Conservation (phyloP, 2,888 invertebrate species). For the Melanchra persicariae region DNA sequence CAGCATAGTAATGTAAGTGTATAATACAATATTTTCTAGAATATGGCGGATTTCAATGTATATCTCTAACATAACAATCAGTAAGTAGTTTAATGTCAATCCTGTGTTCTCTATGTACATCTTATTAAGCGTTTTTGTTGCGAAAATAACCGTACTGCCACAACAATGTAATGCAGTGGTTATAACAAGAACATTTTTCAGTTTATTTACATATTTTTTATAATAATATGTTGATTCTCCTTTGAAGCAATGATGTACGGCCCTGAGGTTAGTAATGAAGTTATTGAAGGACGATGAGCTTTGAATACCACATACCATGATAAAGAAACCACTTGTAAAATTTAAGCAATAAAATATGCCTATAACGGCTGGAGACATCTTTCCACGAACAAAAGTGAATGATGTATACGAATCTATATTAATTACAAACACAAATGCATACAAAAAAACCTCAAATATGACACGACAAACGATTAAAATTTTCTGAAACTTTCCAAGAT, state of each 20-base stretch:
- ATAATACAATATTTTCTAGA: slow-evolving; percentile 31
- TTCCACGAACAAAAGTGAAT: not conserved
- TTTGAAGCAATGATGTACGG: not conserved
- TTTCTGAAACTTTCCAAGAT: not conserved
- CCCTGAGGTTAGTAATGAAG: not conserved
- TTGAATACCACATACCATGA: slow-evolving; percentile 2
- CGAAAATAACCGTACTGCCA: not conserved
- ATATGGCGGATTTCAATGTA: slow-evolving; percentile 20
- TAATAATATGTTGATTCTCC: not conserved
- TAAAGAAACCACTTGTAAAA: slow-evolving; percentile 12
- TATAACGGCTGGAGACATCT: not conserved
- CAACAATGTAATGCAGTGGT: not conserved
- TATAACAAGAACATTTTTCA: not conserved
- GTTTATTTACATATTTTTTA: slow-evolving; percentile 3
- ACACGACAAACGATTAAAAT: slow-evolving; percentile 13
- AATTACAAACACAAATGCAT: not conserved
- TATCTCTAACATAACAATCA: slow-evolving; percentile 9
- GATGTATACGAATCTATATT: slow-evolving; percentile 1
- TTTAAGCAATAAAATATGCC: slow-evolving; percentile 1
- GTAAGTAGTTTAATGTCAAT: slow-evolving; percentile 7
- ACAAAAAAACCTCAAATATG: slow-evolving; percentile 13
- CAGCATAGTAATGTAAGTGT: slow-evolving; percentile 14
- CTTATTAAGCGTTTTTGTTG: slow-evolving; percentile 7
- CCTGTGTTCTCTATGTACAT: not conserved
- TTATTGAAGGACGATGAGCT: slow-evolving; percentile 7